Evolutionary conservation across 2,888 invertebrate species (phyloP).

Genomic region (Deladenus siricidicola): DNA sequence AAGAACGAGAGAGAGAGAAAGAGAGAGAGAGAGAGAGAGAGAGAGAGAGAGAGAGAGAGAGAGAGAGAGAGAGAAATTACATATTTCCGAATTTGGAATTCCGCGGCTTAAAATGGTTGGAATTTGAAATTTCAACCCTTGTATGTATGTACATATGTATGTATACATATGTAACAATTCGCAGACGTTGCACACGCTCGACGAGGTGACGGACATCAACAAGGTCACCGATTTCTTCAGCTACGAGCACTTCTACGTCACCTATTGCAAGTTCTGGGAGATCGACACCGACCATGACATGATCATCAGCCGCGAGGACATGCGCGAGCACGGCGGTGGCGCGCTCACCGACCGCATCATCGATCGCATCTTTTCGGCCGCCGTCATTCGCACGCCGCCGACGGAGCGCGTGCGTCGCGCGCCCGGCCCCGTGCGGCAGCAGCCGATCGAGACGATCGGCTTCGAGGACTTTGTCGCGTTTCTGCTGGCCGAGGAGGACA

Average conservation of each 20-base stretch:
- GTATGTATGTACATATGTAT: no score
- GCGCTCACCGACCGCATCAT: slow-evolving; percentile 92
- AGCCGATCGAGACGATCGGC: slow-evolving; percentile 62
- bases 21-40: no score
- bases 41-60: no score
- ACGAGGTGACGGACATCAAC: slow-evolving; percentile 42
- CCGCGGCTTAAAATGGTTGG: no score
- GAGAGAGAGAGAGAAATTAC: no score
- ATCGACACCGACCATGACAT: slow-evolving; percentile 95
- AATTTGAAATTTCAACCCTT: no score
- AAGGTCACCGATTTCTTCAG: slow-evolving; percentile 66
- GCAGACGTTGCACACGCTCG: slow-evolving; percentile 35
- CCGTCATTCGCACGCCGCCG: slow-evolving; percentile 64
- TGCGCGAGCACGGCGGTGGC: slow-evolving; percentile 31
- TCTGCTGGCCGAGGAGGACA: slow-evolving; percentile 94
- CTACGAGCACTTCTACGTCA: slow-evolving; percentile 97
- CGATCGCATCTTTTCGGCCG: slow-evolving; percentile 91
- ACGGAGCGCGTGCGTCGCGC: slow-evolving; percentile 13
- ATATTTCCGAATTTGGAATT: not conserved
- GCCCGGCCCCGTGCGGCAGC: slow-evolving; percentile 55
- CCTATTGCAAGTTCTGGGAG: slow-evolving; percentile 99
- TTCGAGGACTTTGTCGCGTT: slow-evolving; percentile 99
- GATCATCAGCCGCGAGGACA: slow-evolving; percentile 34
- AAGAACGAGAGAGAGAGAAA: not conserved
- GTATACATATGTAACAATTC: no score